Evolutionary conservation across 2,797 vertebrate genomes (phyloP).

Genomic region (Microcaecilia unicolor): DNA sequence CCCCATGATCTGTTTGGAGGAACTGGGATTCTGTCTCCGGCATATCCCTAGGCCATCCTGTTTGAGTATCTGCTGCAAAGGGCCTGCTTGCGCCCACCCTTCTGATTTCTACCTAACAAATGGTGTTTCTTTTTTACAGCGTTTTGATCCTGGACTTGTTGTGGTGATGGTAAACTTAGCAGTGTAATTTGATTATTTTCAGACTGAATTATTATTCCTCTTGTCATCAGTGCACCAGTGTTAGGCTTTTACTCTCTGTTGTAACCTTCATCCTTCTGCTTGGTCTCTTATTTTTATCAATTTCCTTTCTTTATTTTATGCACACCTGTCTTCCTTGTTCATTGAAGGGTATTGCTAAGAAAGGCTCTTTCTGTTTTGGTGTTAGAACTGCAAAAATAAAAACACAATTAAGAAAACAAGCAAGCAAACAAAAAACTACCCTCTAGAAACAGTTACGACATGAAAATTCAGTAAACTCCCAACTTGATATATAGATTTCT

Average conservation of each 20-base stretch:
- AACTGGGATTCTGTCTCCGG: no score
- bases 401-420: no score
- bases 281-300: conserved; percentile 88
- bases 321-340: conserved; percentile 79
- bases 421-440: no score
- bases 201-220: conserved; percentile 93
- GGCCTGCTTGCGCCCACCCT: conserved; percentile 77
- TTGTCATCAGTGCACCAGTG: conserved; percentile 82
- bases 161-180: conserved; percentile 99
- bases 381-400: conserved; percentile 52
- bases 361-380: conserved; percentile 66
- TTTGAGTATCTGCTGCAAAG: conserved; percentile 54
- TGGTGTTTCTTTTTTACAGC: conserved; percentile 99
- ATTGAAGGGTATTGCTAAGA: conserved; percentile 89
- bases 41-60: conserved; percentile 26
- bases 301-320: conserved; percentile 81
- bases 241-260: conserved; percentile 84
- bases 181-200: conserved; percentile 99
- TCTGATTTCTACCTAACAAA: conserved; percentile 98
- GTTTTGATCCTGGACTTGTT: conserved; percentile 99
- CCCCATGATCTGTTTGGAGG: conserved; percentile 6
- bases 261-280: conserved; percentile 98
- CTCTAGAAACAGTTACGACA: conserved; percentile 56
- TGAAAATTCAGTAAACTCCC: conserved; percentile 64
- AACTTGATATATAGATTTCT: no score